Base-by-base conservation (phyloP, 2,797 vertebrate genomes). In the Semotilus atromaculatus region DNA sequence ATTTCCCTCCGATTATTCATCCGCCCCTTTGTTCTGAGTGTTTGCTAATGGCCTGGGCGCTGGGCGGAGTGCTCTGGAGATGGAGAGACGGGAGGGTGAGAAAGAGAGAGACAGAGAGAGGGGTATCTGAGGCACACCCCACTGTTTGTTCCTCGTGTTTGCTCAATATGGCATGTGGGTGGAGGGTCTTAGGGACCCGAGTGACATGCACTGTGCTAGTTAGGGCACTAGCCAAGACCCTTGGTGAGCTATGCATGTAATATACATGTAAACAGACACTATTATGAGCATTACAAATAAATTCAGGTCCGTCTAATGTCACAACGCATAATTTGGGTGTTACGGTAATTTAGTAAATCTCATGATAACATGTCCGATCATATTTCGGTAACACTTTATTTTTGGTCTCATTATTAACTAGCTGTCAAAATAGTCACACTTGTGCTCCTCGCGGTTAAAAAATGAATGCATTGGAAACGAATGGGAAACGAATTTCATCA, bases 1-100 rank as follows among this genome's bases (percentile, higher is more conserved):
- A 94, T 95, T 95, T 95, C 92, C 89, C 93, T 93, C 91, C 92
- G 93, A 94, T 95, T 95, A 94, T 95, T 95, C 95, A 95, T 92
- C 91, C 82, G 55, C 40, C 84, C 93, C 93, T 95, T 95, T 95
- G 94, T 95, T 94, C 92, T 81, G 89, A 94, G 90, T 95, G 95
- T 95, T 95, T 96, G 94, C 94, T 92, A 91, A 93, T 90, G 91
- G 94, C 92, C 91, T 89, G 91, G 92, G 92, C 19, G 72, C 78
- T 86, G 88, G 89, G 88, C 62, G 83, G 86, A 87, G 86, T 86
- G 85, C 88, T 89, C 90, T 40, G 34, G 75, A 40, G 81, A 74
- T 80, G 73, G 86, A 80, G 80, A 75, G 74, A 76, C 48, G 8
- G n/a, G 80, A 70, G 73, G 74, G 55, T 51, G 48, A 34, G 72